Evolutionary conservation across 2,797 vertebrate genomes (phyloP).

Genomic region (Chaetophractus vellerosus): DNA sequence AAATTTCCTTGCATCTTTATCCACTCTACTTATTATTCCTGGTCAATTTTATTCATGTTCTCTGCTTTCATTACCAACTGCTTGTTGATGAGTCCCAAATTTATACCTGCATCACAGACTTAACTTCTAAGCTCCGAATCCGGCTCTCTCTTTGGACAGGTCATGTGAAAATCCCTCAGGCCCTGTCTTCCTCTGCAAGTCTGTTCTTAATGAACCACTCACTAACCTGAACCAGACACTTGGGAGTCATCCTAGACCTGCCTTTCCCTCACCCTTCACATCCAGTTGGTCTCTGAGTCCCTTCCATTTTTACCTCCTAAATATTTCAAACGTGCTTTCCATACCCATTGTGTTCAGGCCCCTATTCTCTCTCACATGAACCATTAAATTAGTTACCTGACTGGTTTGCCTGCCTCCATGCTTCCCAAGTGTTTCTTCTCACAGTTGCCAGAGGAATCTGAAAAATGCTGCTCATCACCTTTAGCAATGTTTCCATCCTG

Average conservation of each 20-base stretch:
- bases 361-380: not conserved
- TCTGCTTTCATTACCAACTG: not conserved
- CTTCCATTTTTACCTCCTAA: slow-evolving; percentile 27
- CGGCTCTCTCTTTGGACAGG: not conserved
- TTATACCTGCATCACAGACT: not conserved
- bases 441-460: not conserved
- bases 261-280: not conserved
- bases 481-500: not conserved
- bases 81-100: not conserved
- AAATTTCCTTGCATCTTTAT: too few species aligned
- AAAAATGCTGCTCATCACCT: not conserved
- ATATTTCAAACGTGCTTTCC: not conserved
- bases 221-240: not conserved
- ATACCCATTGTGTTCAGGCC: not conserved
- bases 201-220: not conserved
- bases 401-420: not conserved
- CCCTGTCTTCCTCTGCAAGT: not conserved
- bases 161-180: not conserved
- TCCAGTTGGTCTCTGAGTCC: not conserved
- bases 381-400: not conserved
- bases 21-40: not conserved
- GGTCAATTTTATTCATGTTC: not conserved
- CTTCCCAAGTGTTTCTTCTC: not conserved
- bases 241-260: not conserved
- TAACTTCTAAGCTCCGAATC: not conserved